A percentile compares a stretch with the other conserved stretches of the same genome.
Conservation (phyloP, 1,140 invertebrate species). For the Diachasmimorpha longicaudata region DNA sequence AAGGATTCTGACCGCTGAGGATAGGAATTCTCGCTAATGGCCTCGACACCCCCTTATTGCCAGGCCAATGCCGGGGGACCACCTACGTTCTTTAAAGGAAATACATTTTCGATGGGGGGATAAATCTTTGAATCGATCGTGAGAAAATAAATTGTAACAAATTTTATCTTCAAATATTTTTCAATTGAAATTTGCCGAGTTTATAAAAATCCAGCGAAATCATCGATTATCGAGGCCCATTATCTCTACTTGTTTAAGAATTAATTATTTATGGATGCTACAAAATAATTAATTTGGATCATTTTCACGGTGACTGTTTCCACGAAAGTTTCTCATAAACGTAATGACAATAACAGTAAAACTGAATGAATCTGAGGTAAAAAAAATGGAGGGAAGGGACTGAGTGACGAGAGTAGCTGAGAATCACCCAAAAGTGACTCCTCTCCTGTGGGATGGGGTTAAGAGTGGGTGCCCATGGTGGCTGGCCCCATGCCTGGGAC, state of each 20-base stretch:
- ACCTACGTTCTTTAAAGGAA: slow-evolving; percentile 42
- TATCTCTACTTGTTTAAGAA: no score
- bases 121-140: slow-evolving; percentile 5
- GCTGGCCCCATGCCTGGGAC: background rate
- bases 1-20: slow-evolving; percentile 48
- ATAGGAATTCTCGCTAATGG: slow-evolving; percentile 57
- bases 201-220: no score
- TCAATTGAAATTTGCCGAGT: no score
- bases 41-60: slow-evolving; percentile 54
- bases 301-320: no score
- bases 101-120: slow-evolving; percentile 12
- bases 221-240: no score
- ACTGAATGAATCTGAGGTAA: background rate
- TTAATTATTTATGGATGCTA: no score
- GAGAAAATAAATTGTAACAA: slow-evolving; percentile 12
- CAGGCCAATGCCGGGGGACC: slow-evolving; percentile 32
- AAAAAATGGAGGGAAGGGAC: background rate
- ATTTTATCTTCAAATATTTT: background rate
- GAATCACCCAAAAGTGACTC: background rate
- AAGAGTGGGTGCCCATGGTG: background rate
- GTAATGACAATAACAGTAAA: background rate
- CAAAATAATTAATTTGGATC: no score
- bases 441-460: background rate
- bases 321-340: no score
- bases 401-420: background rate